Evolutionary conservation across 2,888 invertebrate genomes (phyloP).

Genomic region (Synergus gifuensis): DNA sequence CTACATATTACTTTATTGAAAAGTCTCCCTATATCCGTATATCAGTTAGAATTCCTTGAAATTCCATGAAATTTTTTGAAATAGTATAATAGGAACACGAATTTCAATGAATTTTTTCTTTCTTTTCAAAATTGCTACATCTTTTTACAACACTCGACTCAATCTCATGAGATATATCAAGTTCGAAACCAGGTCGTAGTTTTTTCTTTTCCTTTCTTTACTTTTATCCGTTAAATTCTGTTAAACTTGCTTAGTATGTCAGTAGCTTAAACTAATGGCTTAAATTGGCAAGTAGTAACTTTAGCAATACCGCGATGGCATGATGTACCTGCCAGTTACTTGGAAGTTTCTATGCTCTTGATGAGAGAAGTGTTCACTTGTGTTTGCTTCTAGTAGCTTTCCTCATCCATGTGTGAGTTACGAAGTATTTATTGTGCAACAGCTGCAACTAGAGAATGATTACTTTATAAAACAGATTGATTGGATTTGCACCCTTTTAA

Average conservation of each 20-base stretch:
- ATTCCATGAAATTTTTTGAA: background rate
- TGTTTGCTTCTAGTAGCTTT: slow-evolving; percentile 8
- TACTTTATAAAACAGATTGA: slow-evolving; percentile 27
- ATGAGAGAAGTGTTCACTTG: slow-evolving; percentile 23
- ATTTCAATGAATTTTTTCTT: background rate
- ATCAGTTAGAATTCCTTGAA: background rate
- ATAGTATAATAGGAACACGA: background rate
- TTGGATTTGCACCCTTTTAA: slow-evolving; percentile 15
- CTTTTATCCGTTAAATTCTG: background rate
- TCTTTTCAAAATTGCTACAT: background rate
- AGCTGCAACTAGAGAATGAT: slow-evolving; percentile 27
- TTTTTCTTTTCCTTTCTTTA: background rate
- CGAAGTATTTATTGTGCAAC: slow-evolving; percentile 20
- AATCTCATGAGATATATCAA: background rate
- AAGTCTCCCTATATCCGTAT: too few species aligned
- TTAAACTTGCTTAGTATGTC: background rate
- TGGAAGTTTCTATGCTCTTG: slow-evolving; percentile 36
- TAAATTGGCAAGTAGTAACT: slow-evolving; percentile 32
- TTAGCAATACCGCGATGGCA: slow-evolving; percentile 27
- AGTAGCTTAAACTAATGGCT: slow-evolving; percentile 21
- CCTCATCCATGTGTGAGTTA: background rate
- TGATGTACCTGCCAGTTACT: slow-evolving; percentile 36
- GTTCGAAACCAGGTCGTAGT: slow-evolving; percentile 1
- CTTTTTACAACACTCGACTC: background rate
- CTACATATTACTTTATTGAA: too few species aligned